These are phyloP conservation scores for Anoplopoma fimbria DNA, from an alignment of 2,113 vertebrate species.

Conservation along the genomic window DNA sequence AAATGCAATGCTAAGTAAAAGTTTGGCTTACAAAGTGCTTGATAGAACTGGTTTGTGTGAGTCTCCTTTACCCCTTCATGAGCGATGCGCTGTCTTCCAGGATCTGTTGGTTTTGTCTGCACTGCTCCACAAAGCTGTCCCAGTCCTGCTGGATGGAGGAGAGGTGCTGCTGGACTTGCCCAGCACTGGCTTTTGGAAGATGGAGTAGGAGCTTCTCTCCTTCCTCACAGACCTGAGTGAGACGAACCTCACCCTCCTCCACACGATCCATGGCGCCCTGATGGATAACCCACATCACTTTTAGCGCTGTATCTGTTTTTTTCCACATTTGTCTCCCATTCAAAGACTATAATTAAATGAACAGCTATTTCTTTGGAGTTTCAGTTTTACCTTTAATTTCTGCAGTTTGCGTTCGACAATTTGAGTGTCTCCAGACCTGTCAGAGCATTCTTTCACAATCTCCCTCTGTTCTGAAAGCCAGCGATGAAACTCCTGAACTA, in stretches of 20 bases:
- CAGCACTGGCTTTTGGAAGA: slow-evolving; percentile 88
- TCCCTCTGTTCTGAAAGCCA: slow-evolving; percentile 90
- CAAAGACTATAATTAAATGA: not conserved
- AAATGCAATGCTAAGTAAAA: not conserved
- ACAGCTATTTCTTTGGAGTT: not conserved
- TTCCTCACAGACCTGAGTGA: slow-evolving; percentile 90
- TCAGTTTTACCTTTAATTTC: slow-evolving; percentile 89
- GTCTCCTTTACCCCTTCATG: slow-evolving; percentile 81
- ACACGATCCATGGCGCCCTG: slow-evolving; percentile 89
- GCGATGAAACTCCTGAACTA: slow-evolving; percentile 92
- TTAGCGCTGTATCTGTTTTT: not conserved
- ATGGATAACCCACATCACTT: slow-evolving; percentile 7
- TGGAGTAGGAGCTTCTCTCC: slow-evolving; percentile 90
- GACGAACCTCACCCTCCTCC: slow-evolving; percentile 88
- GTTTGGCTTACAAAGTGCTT: not conserved
- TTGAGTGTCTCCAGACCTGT: slow-evolving; percentile 91
- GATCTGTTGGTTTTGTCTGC: slow-evolving; percentile 89
- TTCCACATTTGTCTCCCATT: not conserved
- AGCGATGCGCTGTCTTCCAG: slow-evolving; percentile 89
- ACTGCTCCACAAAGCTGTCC: slow-evolving; percentile 91
- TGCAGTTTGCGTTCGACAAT: slow-evolving; percentile 90
- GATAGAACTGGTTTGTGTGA: not conserved
- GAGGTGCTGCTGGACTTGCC: slow-evolving; percentile 91
- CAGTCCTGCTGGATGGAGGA: slow-evolving; percentile 91
- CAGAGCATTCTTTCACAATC: slow-evolving; percentile 89